phyloP scores from a whole-genome alignment of 2,797 vertebrate species.

The Arremon brunneinucha region DNA sequence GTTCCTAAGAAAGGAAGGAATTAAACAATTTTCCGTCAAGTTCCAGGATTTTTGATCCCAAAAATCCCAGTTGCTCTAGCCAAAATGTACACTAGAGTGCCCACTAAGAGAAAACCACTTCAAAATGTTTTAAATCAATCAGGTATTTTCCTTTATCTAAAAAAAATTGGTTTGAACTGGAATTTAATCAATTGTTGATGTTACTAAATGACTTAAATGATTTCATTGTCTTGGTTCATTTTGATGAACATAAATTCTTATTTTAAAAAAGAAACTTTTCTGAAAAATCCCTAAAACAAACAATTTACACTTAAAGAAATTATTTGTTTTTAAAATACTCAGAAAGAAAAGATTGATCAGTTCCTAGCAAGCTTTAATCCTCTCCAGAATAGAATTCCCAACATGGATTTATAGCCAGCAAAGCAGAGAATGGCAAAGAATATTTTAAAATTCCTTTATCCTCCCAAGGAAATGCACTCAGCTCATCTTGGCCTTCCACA shows the following conservation, averaged over 20 bases:
- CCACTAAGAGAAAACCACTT: not conserved
- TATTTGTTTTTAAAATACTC: not conserved
- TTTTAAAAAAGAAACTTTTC: not conserved
- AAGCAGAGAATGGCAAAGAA: not conserved
- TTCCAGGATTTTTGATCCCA: not conserved
- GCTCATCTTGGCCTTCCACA: not conserved
- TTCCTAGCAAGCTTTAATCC: not conserved
- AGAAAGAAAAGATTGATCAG: not conserved
- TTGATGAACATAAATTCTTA: not conserved
- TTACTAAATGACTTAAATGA: not conserved
- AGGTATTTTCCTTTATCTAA: not conserved
- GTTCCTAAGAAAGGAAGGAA: not conserved
- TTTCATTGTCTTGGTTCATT: not conserved
- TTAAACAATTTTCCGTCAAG: not conserved
- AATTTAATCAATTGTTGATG: not conserved
- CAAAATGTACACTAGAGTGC: not conserved
- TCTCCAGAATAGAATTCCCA: not conserved
- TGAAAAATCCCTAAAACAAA: rapidly evolving
- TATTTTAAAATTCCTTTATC: not conserved
- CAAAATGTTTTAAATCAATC: not conserved
- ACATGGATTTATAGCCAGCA: not conserved
- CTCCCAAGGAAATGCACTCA: not conserved
- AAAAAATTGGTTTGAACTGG: not conserved
- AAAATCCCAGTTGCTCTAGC: not conserved
- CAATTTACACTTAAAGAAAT: not conserved